A percentile compares a stretch with the other conserved stretches of the same genome.
These are phyloP conservation scores for Mycteria americana DNA, from an alignment of 2,797 vertebrate species.

Conservation along the genomic window DNA sequence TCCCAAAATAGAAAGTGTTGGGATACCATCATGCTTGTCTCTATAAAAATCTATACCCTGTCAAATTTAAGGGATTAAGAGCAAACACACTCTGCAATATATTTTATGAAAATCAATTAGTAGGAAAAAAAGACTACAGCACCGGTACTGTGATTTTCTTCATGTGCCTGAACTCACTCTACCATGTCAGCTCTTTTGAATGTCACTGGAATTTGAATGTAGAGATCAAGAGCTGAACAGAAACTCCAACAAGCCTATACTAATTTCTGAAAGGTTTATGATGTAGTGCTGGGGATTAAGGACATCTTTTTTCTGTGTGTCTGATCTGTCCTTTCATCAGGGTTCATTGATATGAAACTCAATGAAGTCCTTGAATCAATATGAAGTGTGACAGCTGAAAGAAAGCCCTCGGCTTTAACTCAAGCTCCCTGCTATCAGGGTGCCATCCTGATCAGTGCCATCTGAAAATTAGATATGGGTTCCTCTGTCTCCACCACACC, in stretches of 20 bases:
- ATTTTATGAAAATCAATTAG: neutral
- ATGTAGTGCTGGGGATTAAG: neutral
- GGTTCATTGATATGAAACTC: neutral
- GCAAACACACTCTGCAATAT: neutral
- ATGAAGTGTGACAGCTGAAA: neutral
- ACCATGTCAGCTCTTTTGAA: neutral
- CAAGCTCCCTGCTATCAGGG: neutral
- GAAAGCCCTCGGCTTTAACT: neutral
- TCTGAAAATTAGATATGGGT: neutral
- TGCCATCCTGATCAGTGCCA: neutral
- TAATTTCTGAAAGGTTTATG: neutral
- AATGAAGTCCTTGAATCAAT: neutral
- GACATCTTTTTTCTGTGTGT: neutral
- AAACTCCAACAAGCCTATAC: neutral
- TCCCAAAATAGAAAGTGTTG: constrained; percentile 13
- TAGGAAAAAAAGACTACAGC: neutral
- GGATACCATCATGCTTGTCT: constrained; percentile 38
- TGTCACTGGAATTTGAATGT: neutral
- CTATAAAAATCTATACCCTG: constrained; percentile 30
- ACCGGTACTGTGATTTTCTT: neutral
- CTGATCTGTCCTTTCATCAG: neutral
- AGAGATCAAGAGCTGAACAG: neutral
- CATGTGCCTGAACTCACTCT: neutral
- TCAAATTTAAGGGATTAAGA: constrained; percentile 22
- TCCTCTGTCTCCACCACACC: neutral